Percentiles rank a stretch among this genome's conserved stretches.
These are phyloP conservation scores for Pipistrellus nathusii DNA, from an alignment of 2,797 vertebrate species.

Conservation along the genomic window DNA sequence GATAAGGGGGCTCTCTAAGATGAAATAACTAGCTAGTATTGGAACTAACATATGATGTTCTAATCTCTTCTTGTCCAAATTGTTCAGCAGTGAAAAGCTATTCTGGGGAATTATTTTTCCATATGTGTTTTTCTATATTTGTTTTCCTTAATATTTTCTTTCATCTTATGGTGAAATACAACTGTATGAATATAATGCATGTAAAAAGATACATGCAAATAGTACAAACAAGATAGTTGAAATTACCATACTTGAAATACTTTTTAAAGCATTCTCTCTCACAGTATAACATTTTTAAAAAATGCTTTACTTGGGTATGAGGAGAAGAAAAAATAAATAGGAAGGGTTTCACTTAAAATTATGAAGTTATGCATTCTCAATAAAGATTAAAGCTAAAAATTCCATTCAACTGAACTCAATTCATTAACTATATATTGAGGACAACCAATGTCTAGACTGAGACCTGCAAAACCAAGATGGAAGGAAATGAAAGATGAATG, in stretches of 20 bases:
- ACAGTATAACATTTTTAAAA: neutral
- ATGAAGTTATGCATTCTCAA: slow-evolving; percentile 29
- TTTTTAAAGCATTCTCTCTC: slow-evolving; percentile 12
- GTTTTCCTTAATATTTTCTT: slow-evolving; percentile 9
- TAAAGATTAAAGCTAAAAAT: slow-evolving; percentile 20
- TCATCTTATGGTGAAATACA: slow-evolving; percentile 4
- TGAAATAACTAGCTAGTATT: neutral
- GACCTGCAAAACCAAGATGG: neutral
- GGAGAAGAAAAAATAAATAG: neutral
- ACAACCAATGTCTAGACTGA: neutral
- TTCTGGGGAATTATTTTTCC: neutral
- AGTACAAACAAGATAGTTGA: neutral
- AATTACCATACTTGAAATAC: neutral
- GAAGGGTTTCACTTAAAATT: slow-evolving; percentile 20
- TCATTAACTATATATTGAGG: neutral
- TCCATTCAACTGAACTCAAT: neutral
- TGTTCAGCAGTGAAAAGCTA: slow-evolving; percentile 16
- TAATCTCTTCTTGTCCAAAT: neutral
- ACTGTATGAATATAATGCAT: neutral
- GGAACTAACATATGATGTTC: neutral
- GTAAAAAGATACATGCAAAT: neutral
- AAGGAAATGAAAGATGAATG: neutral
- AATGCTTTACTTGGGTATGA: neutral
- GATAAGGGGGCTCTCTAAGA: neutral
- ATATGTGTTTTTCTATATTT: neutral